These are phyloP conservation scores for Drosophila tripunctata DNA, from an alignment of 2,888 invertebrate species.

Conservation along the genomic window DNA sequence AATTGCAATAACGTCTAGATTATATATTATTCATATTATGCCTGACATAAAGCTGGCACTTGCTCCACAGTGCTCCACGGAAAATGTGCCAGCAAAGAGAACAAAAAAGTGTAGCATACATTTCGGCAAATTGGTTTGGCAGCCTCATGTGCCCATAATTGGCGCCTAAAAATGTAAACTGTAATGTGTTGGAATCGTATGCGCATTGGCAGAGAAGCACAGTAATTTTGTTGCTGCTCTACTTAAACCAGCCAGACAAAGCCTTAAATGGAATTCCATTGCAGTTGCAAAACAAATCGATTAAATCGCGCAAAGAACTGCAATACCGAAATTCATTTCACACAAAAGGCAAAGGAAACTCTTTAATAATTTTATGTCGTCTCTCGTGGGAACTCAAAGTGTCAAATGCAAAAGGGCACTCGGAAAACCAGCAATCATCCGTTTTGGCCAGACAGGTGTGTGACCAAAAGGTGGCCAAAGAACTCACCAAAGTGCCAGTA, in stretches of 20 bases:
- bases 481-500: slow-evolving; percentile 30
- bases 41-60: background rate
- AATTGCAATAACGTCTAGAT: no score
- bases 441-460: background rate
- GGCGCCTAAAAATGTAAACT: slow-evolving; percentile 3
- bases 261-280: background rate
- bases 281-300: background rate
- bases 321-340: background rate
- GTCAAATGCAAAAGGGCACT: background rate
- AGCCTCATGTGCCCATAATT: background rate
- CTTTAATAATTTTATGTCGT: background rate
- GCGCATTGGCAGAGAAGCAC: background rate
- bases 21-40: background rate
- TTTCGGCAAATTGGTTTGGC: slow-evolving; percentile 8
- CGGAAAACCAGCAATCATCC: slow-evolving; percentile 4
- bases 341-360: background rate
- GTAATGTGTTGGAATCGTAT: background rate
- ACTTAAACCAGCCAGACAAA: background rate
- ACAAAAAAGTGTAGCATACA: background rate
- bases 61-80: background rate
- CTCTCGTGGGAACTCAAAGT: background rate
- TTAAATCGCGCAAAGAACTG: background rate
- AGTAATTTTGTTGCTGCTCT: background rate
- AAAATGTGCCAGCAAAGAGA: background rate
- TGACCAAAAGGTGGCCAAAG: slow-evolving; percentile 7